A percentile compares a stretch with the other conserved stretches of the same genome.
phyloP scores from a whole-genome alignment of 2,797 vertebrate species.

The Triplophysa yarkandensis region DNA sequence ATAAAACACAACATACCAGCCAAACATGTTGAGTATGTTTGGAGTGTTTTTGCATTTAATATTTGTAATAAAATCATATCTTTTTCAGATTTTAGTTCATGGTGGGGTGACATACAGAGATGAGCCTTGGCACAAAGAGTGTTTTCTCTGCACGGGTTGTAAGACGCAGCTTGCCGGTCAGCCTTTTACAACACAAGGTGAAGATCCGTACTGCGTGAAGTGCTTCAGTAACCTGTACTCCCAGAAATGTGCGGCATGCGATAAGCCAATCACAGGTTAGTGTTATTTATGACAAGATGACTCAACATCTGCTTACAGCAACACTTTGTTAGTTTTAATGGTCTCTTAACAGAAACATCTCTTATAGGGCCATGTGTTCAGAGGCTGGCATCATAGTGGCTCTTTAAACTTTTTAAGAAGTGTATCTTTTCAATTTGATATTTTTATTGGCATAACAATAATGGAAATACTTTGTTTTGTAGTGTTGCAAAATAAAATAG shows the following conservation, averaged over 20 bases:
- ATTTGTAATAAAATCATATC: not conserved
- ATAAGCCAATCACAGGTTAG: constrained; percentile 92
- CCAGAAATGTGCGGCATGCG: constrained; percentile 90
- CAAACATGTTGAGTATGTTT: too few species aligned
- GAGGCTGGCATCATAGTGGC: not conserved
- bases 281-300: constrained; percentile 30
- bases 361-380: constrained; percentile 26
- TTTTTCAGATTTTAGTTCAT: constrained; percentile 85
- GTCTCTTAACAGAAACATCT: too few species aligned
- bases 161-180: constrained; percentile 85
- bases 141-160: constrained; percentile 90
- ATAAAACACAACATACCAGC: too few species aligned
- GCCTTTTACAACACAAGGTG: constrained; percentile 93
- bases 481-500: too few species aligned
- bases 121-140: constrained; percentile 94
- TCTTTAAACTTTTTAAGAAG: too few species aligned
- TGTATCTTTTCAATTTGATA: too few species aligned
- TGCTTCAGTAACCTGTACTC: constrained; percentile 94
- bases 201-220: constrained; percentile 89
- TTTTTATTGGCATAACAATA: too few species aligned
- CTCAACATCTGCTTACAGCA: constrained; percentile 7
- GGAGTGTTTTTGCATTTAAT: not conserved
- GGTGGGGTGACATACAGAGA: constrained; percentile 94
- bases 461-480: too few species aligned
- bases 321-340: constrained; percentile 17